phyloP scores from a whole-genome alignment of 2,888 invertebrate species.

The Epirrita christyi region DNA sequence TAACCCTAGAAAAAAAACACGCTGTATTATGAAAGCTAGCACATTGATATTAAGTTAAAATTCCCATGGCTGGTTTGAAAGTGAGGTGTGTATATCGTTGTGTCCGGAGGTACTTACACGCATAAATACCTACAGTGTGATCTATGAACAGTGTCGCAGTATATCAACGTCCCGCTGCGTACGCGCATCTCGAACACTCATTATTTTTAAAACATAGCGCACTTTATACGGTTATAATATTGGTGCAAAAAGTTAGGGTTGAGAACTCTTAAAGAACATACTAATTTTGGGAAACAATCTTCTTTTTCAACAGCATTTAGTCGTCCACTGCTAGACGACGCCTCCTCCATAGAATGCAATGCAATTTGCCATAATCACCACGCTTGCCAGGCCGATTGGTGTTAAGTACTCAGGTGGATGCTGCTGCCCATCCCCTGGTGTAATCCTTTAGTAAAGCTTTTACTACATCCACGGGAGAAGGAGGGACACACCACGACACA shows the following conservation, averaged over 20 bases:
- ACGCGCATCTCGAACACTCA: slow-evolving; percentile 51
- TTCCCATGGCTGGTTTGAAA: slow-evolving; percentile 6
- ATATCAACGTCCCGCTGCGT: slow-evolving; percentile 59
- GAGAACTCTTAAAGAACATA: slow-evolving; percentile 35
- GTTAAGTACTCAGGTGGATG: too few species aligned
- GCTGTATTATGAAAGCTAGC: not conserved
- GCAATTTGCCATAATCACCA: too few species aligned
- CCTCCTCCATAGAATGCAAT: too few species aligned
- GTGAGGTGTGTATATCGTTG: slow-evolving; percentile 19
- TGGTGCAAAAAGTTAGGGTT: slow-evolving; percentile 59
- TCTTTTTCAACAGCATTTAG: too few species aligned
- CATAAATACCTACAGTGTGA: slow-evolving; percentile 57
- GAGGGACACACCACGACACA: too few species aligned
- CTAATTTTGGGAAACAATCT: slow-evolving; percentile 23
- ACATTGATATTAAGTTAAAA: slow-evolving; percentile 3
- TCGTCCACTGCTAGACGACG: too few species aligned
- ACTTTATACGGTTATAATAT: slow-evolving; percentile 59
- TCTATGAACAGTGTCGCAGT: slow-evolving; percentile 60
- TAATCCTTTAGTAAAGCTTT: too few species aligned
- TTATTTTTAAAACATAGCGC: slow-evolving; percentile 70
- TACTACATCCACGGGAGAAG: too few species aligned
- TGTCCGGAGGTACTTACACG: slow-evolving; percentile 47
- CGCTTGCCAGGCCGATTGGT: too few species aligned
- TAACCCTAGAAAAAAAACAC: slow-evolving; percentile 6
- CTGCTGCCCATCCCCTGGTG: too few species aligned